These are phyloP conservation scores for Trochalopteron elliotii DNA, from an alignment of 2,113 vertebrate species.

Conservation along the genomic window DNA sequence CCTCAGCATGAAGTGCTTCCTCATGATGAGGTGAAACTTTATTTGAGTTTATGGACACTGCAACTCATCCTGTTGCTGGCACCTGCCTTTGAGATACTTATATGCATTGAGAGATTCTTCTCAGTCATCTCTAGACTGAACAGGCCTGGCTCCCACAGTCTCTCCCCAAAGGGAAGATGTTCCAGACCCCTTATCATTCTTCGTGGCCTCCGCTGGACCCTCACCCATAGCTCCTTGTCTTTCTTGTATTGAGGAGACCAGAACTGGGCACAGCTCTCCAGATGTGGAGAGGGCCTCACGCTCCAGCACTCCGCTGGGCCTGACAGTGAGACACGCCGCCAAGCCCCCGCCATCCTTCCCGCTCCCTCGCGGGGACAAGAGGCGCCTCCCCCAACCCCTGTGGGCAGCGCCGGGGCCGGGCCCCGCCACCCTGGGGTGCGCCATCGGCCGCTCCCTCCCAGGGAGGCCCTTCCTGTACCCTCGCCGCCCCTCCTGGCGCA, in stretches of 20 bases:
- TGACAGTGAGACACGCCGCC: rapidly evolving
- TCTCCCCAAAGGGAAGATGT: background rate
- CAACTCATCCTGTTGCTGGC: background rate
- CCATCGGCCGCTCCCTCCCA: background rate
- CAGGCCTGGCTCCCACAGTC: background rate
- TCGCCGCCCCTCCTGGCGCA: background rate
- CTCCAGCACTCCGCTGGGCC: background rate
- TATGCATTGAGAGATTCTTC: background rate
- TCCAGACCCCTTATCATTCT: background rate
- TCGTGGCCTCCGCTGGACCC: background rate
- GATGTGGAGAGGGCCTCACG: background rate
- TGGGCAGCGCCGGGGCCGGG: background rate
- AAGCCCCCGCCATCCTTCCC: rapidly evolving
- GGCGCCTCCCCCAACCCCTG: background rate
- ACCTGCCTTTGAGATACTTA: background rate
- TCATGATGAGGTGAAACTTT: background rate
- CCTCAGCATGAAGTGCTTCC: background rate
- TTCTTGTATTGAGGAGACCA: background rate
- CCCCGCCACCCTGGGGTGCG: background rate
- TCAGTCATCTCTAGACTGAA: background rate
- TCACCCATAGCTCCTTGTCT: background rate
- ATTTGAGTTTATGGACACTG: background rate
- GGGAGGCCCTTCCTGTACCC: background rate
- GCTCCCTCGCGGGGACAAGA: background rate
- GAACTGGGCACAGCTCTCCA: background rate